Base-by-base conservation (phyloP, 2,113 vertebrate species). In the Hydropotes inermis region DNA sequence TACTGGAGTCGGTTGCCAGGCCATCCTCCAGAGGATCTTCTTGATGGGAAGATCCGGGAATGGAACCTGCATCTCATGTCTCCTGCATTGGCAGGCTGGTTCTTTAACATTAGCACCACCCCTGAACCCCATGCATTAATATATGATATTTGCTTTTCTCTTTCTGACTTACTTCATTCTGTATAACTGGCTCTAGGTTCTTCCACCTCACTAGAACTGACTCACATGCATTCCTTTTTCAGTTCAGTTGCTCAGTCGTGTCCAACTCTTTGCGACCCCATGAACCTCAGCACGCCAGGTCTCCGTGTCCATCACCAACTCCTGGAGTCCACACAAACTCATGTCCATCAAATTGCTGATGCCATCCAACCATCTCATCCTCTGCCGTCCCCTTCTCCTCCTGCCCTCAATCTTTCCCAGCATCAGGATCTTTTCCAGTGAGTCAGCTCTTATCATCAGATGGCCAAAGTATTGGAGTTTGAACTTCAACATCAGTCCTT, bases 331-430 rank as follows among this genome's bases (percentile, higher is more conserved):
- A 33, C 28, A 4, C 30, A 64, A 8, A 64, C 61, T 7, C 30
- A 17, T 7, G 0, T 64, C 30, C 61, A 33, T 64, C 0, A 3
- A 33, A 7, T 64, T 0, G 0, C 7, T 64, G 30, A 64, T 64
- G 30, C 61, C 61, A 64, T 64, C 30, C 30, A 64, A 16, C 61
- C 30, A 64, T 4, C 15, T 64, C 30, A 64, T 33, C 15, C 30
- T 64, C 30, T 33, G 30, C 16, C 15, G 0, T 64, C 15, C 61
- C 30, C 15, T 33, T 64, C 30, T 64, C 61, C 30, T 64, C 61
- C 61, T 64, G 61, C 7, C 61, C 7, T 64, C 7, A 33, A 33
- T 64, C 61, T 64, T 33, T 64, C 15, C 61, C 30, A 64, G 61
- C 30, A 64, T 64, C 61, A 64, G 61, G 61, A 30, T 8, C 7